phyloP scores from a whole-genome alignment of 2,113 vertebrate genomes.

The Pan troglodytes region NHGRI_mPanTro3-v2.1_pri NC_072412.2:66711001-66711500 shows the following conservation, averaged over 20 bases:
- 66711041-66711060: background rate
- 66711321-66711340: constrained; percentile 17
- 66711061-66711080: background rate
- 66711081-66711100: background rate
- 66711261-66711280: constrained; percentile 39
- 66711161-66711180: background rate
- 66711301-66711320: constrained; percentile 45
- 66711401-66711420: constrained; percentile 28
- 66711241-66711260: background rate
- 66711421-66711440: constrained; percentile 7
- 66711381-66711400: background rate
- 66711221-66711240: constrained; percentile 38
- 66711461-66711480: constrained; percentile 49
- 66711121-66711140: background rate
- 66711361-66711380: background rate
- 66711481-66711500: background rate
- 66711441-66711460: constrained; percentile 3
- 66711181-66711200: background rate
- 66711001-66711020: background rate
- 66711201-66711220: constrained; percentile 1
- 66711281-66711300: constrained; percentile 41
- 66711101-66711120: background rate
- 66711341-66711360: constrained; percentile 53
- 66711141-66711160: constrained; percentile 14
- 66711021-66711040: background rate